Base-by-base conservation (phyloP, 2,113 vertebrate genomes). In the Neoarius graeffei region DNA sequence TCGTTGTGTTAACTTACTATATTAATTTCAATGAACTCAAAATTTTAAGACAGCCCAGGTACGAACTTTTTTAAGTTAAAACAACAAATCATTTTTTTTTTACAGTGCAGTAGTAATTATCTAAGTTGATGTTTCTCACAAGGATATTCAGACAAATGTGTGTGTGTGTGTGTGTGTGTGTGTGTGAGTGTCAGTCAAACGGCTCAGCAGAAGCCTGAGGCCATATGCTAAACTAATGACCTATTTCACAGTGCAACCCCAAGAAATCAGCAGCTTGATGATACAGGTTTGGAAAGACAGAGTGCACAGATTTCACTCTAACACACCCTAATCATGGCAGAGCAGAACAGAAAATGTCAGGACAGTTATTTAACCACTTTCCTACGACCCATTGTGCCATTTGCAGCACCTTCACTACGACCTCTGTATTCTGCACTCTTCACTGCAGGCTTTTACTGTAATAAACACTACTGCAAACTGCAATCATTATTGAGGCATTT, bases 141-240 rank as follows among this genome's bases (percentile, higher is more conserved):
- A 42, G 35, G 35, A 42, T 42, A 42, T 42, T 42, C 35, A 42
- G 35, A 42, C 35, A 42, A 42, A 42, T 42, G 35, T 35, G 60
- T 80, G 71, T 87, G 74, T 64, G 57, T 60, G 56, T 87, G 59
- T 86, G 81, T 79, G 85, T 76, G 69, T 57, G 25, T 57, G 62
- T 30, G 54, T 23, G 62, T 20, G 82, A 20, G 35, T 42, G 27
- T 30, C n/a, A 57, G 35, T n/a, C 35, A 50, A 42, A 69, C n/a
- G 52, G 59, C 25, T 59, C 27, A 9, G 85, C 27, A 57, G 81
- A 89, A 86, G 76, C 64, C 87, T 66, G 42, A 76, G 83, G 86
- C 82, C 59, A 76, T 52, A 42, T 56, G 27, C 30, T 89, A 62
- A 88, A 88, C 84, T 54, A 60, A 85, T 85, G 71, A 86, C 84